Conservation (phyloP, 2,113 vertebrate species). For the Cinclus cinclus region DNA sequence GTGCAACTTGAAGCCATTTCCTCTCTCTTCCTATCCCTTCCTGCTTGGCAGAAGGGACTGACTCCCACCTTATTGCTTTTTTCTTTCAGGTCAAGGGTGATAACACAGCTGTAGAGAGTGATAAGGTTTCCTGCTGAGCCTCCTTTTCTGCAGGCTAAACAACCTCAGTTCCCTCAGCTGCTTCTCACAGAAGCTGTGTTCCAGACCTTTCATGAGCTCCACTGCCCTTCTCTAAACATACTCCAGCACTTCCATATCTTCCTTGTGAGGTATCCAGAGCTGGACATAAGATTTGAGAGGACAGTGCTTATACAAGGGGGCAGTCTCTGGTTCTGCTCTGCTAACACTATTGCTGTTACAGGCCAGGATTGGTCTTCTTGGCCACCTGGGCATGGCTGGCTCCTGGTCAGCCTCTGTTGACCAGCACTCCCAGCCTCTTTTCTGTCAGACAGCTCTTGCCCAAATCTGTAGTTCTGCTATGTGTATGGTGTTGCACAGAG, state of each 20-base stretch:
- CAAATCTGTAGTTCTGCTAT: neutral
- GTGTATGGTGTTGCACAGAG: neutral
- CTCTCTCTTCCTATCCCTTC: neutral
- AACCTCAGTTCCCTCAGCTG: neutral
- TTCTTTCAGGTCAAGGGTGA: neutral
- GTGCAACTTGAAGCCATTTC: neutral
- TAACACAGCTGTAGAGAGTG: neutral
- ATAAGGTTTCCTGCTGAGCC: accelerated
- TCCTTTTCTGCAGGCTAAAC: neutral
- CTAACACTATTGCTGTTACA: neutral
- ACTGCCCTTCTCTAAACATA: accelerated
- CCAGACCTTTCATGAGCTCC: neutral
- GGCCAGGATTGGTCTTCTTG: neutral
- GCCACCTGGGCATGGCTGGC: neutral
- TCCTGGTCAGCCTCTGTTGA: neutral
- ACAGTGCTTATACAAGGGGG: accelerated
- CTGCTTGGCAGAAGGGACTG: neutral
- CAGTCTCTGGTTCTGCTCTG: neutral
- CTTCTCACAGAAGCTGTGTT: neutral
- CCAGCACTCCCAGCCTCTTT: neutral
- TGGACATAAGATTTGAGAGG: neutral
- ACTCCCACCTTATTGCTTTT: neutral
- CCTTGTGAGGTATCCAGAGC: neutral
- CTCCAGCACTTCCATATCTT: neutral
- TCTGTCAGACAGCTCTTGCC: neutral